Evolutionary conservation across 2,113 vertebrate species (phyloP), one percentile per base, ranked within the genome.

Genomic region (Oryzias celebensis): DNA sequence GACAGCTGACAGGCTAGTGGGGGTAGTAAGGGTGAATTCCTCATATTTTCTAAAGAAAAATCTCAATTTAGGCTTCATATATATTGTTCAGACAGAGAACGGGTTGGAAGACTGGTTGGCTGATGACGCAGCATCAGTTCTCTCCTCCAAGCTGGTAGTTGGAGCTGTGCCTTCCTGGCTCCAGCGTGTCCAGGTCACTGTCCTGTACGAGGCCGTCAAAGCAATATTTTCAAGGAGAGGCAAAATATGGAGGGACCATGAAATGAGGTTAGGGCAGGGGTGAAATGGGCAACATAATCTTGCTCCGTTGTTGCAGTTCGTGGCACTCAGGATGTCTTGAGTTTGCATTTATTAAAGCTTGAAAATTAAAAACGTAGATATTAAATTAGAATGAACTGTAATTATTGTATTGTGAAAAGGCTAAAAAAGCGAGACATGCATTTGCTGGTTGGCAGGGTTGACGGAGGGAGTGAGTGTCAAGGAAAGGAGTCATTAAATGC

Each of bases 231-330:
- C 31, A 72, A 56, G 63, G 62, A 63, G 72, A 75, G 1, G 42
- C 41, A 62, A 44, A 1, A 24, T 41, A 26, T 48, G 7, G 26
- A 51, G 59, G 8, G 57, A 31, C 46, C 24, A 62, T 62, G 62
- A 63, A 63, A 59, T 47, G 64, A 68, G 24, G 67, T 59, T 56
- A 84, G 80, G 75, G 78, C 75, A 82, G 51, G 44, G 42, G 56
- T 65, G 62, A 79, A 73, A 82, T 65, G 42, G 71, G 45, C 44
- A 67, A 71, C 75, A 81, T 12, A 12, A 12, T 36, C 36, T 45
- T 56, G 51, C 44, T 75, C 53, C 66, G 59, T 67, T 63, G 54
- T 65, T 77, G 68, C 62, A 78, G 75, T 49, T 42, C 3, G 10
- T 3, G 3, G 2, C 36, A 36, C 8, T 36, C 36, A 12, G 36